Evolutionary conservation across 2,888 invertebrate species (phyloP).

Genomic region (Penaeus monodon): DNA sequence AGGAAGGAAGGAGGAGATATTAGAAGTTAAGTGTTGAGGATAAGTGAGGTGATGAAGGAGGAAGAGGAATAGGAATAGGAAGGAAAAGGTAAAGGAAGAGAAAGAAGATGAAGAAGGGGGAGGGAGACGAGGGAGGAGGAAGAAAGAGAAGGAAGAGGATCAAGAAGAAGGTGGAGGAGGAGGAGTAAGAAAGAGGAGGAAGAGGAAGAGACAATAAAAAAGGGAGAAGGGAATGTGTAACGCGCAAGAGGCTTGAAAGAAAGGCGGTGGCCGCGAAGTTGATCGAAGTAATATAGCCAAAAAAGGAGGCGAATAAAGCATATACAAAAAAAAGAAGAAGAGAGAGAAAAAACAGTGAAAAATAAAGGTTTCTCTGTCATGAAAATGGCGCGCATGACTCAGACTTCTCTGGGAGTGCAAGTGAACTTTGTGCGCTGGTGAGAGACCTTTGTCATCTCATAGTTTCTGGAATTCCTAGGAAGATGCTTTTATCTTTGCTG

Average conservation of each 20-base stretch:
- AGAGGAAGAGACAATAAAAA: not conserved
- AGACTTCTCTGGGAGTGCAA: too few relatives aligned
- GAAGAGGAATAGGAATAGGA: too few relatives aligned
- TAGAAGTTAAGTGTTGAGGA: too few relatives aligned
- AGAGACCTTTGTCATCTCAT: too few relatives aligned
- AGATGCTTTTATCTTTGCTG: not conserved
- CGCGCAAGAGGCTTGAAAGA: not conserved
- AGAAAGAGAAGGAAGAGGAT: too few relatives aligned
- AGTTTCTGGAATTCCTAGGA: not conserved
- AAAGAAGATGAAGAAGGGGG: not conserved
- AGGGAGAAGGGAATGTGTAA: not conserved
- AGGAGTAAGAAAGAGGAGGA: not conserved
- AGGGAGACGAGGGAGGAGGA: not conserved
- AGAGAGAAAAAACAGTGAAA: not conserved
- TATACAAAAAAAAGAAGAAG: too few relatives aligned
- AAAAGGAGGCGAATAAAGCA: not conserved
- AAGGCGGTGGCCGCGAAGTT: not conserved
- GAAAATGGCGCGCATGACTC: too few relatives aligned
- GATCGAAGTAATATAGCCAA: not conserved
- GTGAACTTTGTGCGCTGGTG: too few relatives aligned
- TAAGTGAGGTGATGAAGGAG: too few relatives aligned
- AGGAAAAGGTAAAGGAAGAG: not conserved
- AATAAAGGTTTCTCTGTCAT: too few relatives aligned
- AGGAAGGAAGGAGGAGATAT: too few relatives aligned
- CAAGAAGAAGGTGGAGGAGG: too few relatives aligned